Evolutionary conservation across 2,888 invertebrate genomes (phyloP), one percentile per base, ranked within the genome.

Genomic region (Agonopterix heracliana): DNA sequence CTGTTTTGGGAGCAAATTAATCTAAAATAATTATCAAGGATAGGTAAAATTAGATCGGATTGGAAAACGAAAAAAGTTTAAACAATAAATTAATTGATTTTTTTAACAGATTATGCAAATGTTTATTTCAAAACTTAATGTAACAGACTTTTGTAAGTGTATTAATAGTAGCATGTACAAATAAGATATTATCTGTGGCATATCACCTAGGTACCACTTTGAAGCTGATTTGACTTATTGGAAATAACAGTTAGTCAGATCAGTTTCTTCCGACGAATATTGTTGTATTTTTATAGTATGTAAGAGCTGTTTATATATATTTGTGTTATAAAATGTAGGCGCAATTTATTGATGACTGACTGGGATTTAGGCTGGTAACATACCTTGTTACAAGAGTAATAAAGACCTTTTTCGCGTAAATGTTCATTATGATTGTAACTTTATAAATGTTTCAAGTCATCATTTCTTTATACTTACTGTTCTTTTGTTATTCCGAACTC

Each of bases 241-340:
- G 60, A 53, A 35, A 14, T 36, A 13, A 43, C 12, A 43, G 34
- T 45, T 46, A 56, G 70, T 71, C 71, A 66, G 68, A 61, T 61
- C 55, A 62, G 60, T 71, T 68, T 65, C 64, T 59, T 57, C 66
- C 59, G 65, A 71, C 63, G 68, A 70, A 72, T 66, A 80, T 85
- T 85, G 83, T 86, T 83, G 81, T 86, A 86, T 82, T 83, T 83
- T 85, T 83, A 80, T 82, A 86, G 84, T 80, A 59, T 61, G 68
- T 81, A 81, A 85, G 82, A 71, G 61, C 68, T 76, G 74, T 82
- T 81, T 71, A 44, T 45, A 46, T 51, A 52, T 52, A 44, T 52
- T 47, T 52, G 45, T 52, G 44, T 49, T 26, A 49, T 45, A 44
- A 45, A 60, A 61, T 60, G 65, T 61, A 62, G 59, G 52, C 60